Base-by-base conservation (phyloP, 2,113 vertebrate genomes). In the Myxocyprinus asiaticus region DNA sequence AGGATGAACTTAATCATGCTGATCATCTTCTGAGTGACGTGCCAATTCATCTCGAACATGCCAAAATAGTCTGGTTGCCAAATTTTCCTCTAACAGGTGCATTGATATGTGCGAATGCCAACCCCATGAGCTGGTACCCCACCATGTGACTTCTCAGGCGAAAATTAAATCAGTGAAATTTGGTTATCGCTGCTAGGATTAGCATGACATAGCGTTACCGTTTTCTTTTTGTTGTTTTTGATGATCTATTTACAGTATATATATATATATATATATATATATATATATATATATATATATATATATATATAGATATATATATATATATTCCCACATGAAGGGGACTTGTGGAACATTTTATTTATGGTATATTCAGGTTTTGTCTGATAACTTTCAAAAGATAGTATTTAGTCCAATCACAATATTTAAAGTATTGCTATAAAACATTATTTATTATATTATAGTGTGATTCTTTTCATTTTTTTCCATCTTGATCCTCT, bases 321-420 rank as follows among this genome's bases (percentile, higher is more conserved):
- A 33, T 33, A 33, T 65, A 43, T 53, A 51, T 45, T 42, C 14
- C 22, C 22, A 33, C 22, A 33, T 33, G 22, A 50, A 79, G 58
- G 65, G 79, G 76, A 81, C 79, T 81, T 71, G 83, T 84, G 76
- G 76, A 66, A 78, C 67, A 51, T 84, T 82, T 84, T 11, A 71
- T 84, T 84, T 84, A 67, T 76, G 82, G 79, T 78, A 81, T 77
- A 66, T 82, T 79, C 17, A 15, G 48, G 68, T 84, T 84, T 78
- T 79, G 79, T 81, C 81, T 79, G 76, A 83, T 82, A 81, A 33
- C 22, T 33, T 33, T 33, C 22, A 33, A 76, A 78, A 75, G 81
- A 83, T 85, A 83, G 84, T 83, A 85, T 85, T 83, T 85, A 85
- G 81, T 85, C 81, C 69, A 70, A 68, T 83, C 82, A 85, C 79